Percentiles rank a stretch among this genome's conserved stretches.
These are phyloP conservation scores for Ailurus styani DNA, from an alignment of 2,113 vertebrate genomes.

Conservation along the genomic window DNA sequence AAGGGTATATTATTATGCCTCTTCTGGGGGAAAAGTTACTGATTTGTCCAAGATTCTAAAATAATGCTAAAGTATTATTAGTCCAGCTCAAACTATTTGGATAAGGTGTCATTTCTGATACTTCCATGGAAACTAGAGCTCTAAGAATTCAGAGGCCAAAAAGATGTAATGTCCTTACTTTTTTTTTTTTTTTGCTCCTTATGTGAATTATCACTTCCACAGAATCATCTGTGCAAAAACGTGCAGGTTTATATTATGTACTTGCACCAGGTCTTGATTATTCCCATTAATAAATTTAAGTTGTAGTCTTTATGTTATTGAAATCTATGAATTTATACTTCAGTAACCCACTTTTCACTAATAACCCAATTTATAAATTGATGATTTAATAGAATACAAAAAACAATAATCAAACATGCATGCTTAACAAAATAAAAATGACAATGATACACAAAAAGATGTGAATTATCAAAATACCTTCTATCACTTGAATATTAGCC, in stretches of 20 bases:
- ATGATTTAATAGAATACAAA: neutral
- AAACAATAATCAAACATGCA: neutral
- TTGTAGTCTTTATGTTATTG: neutral
- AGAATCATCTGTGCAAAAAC: neutral
- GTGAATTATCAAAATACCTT: neutral
- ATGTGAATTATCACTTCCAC: neutral
- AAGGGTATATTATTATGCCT: neutral
- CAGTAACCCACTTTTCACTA: neutral
- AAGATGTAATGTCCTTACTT: neutral
- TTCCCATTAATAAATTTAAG: neutral
- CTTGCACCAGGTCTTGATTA: neutral
- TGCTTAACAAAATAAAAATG: neutral
- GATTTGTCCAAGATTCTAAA: neutral
- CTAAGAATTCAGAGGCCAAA: neutral
- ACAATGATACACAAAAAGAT: neutral
- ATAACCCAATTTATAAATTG: neutral
- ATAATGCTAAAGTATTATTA: neutral
- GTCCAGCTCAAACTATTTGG: neutral
- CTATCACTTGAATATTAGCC: neutral
- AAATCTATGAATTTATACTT: neutral
- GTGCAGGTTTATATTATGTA: neutral
- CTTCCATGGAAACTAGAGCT: neutral
- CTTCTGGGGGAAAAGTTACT: neutral
- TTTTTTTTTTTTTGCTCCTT: too few species aligned
- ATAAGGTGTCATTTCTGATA: neutral